phyloP scores from a whole-genome alignment of 1,140 invertebrate species.

The Drosophila seguyi region DNA sequence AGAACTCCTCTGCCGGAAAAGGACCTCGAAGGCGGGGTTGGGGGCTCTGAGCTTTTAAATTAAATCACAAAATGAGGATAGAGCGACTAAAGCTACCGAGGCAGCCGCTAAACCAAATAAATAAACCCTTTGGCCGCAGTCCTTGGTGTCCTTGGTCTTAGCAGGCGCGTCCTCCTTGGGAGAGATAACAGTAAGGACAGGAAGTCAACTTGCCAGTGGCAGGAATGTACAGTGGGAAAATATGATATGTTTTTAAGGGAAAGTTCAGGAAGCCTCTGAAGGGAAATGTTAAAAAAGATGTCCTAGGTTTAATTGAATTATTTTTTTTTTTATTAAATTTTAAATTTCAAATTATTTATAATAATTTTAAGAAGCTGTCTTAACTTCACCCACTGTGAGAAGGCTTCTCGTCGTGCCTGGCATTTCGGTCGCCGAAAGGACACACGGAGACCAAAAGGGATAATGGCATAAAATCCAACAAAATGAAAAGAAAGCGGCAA shows the following conservation, averaged over 20 bases:
- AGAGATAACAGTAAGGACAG: slow-evolving; percentile 61
- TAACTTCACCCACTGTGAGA: slow-evolving; percentile 10
- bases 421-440: slow-evolving; percentile 59
- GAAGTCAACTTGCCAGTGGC: slow-evolving; percentile 66
- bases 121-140: slow-evolving; percentile 78
- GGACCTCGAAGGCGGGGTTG: slow-evolving; percentile 11
- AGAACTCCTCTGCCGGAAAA: slow-evolving; percentile 9
- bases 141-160: slow-evolving; percentile 59
- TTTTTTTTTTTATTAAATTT: not conserved
- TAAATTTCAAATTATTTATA: not conserved
- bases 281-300: not conserved
- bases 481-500: slow-evolving; percentile 83
- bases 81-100: slow-evolving; percentile 55
- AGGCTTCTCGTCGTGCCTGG: slow-evolving; percentile 48
- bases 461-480: slow-evolving; percentile 80
- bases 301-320: not conserved
- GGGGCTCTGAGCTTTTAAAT: slow-evolving; percentile 72
- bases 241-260: not conserved
- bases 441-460: slow-evolving; percentile 62
- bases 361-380: not conserved
- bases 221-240: slow-evolving; percentile 8
- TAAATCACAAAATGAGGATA: slow-evolving; percentile 81
- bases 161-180: slow-evolving; percentile 39
- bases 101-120: slow-evolving; percentile 75
- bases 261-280: not conserved